Evolutionary conservation across 2,113 vertebrate species (phyloP), one percentile per base, ranked within the genome.

Genomic region (Origma solitaria): DNA sequence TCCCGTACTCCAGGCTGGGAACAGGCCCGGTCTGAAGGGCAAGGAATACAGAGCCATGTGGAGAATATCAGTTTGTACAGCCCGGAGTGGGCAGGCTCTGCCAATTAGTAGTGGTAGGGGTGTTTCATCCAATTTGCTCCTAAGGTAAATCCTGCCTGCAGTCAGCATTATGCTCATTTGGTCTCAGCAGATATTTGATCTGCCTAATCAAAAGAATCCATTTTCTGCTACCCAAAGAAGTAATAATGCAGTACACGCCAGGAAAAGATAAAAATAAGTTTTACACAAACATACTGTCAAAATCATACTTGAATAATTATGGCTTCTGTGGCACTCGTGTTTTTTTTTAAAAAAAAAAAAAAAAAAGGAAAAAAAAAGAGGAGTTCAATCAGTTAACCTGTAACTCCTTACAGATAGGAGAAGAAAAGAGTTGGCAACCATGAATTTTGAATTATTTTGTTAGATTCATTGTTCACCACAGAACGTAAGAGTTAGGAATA

Each of bases 121-220:
- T 38, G 28, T 85, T 91, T 82, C 90, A 91, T 82, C 53, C 82
- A 92, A 40, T 87, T 78, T 87, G 66, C 22, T 82, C 73, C 38
- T 49, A 49, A 79, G 65, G 85, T 93, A 91, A 95, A 95, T 54
- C 73, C 78, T 89, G 90, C 90, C 92, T 88, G 85, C 84, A 90
- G 90, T 90, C 61, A 87, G 61, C 40, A 76, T 87, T 91, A 82
- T 51, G 53, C 88, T 96, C 92, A 60, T 89, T 51, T 20, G 49
- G 68, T 73, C 77, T 94, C 89, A 62, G 85, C 78, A 95, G 90
- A 91, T 78, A 65, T 93, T 76, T 92, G 82, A 93, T 94, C 82
- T 89, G 65, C 44, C 77, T 96, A 75, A 91, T 94, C 82, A 95
- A 92, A 93, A 90, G 78, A 82, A 94, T 82, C 82, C 49, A 79